Evolutionary conservation across 1,140 invertebrate genomes (phyloP), one percentile per base, ranked within the genome.

Genomic region (Scaptomyza graminum): DNA sequence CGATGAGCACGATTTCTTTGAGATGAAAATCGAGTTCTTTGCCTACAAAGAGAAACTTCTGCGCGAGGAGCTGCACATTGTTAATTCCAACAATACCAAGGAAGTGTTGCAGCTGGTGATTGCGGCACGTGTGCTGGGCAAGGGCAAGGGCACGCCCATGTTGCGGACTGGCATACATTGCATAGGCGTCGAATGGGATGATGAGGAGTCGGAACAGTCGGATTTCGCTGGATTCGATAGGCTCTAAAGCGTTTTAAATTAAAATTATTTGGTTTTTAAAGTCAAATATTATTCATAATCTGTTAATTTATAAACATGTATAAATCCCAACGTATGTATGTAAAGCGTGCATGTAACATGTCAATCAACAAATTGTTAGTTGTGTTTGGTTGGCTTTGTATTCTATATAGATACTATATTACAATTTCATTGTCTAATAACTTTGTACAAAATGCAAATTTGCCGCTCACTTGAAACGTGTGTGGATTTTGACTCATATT

Each of bases 91-190:
- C 43, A 90, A 91, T 62, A 65, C 69, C 37, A 85, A 91, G 71
- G 90, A 90, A 37, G 65, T 88, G 55, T 59, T 91, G 6, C 91
- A 91, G 63, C 57, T 92, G 55, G 60, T 92, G 9, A 90, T 92
- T 41, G 75, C 79, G n/a, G 92, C 92, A 4, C 90, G 92, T 34
- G 91, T 93, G 0, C 74, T 93, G 59, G 93, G 92, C 9, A 93
- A 93, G 69, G 93, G 92, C 57, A 93, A 93, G 72, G 93, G 93
- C 0, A 94, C 93, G 3, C 93, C 93, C 22, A 85, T 94, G 69
- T 68, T 94, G 60, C 87, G 93, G 44, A 93, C 93, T 11, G 93
- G 93, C 3, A 93, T 94, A 56, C 93, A 92, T 37, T 93, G 92
- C 66, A 90, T 93, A 61, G 92, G 79, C 5, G 79, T 92, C 11